Evolutionary conservation across 2,797 vertebrate genomes (phyloP).

Genomic region (Mareca penelope): DNA sequence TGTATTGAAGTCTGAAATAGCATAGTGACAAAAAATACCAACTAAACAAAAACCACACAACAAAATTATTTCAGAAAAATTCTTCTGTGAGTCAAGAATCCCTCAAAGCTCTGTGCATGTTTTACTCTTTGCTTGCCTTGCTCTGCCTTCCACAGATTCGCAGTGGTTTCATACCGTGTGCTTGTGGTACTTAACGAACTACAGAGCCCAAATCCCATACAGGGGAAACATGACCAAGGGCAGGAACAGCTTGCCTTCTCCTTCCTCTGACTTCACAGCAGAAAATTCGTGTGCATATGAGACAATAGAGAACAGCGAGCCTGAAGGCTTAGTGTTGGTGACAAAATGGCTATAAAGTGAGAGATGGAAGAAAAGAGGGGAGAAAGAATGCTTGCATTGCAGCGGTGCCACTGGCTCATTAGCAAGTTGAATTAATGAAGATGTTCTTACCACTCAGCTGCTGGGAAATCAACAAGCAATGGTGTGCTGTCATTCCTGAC

Average conservation of each 20-base stretch:
- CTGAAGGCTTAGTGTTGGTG: background rate
- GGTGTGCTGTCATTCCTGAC: background rate
- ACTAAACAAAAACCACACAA: background rate
- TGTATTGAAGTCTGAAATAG: conserved; percentile 57
- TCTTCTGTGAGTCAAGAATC: background rate
- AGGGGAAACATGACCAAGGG: rapidly evolving
- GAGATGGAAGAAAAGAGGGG: background rate
- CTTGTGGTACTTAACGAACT: background rate
- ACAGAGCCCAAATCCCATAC: background rate
- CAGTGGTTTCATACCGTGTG: background rate
- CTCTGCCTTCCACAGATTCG: background rate
- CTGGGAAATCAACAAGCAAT: background rate
- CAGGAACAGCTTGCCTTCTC: background rate
- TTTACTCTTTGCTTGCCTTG: conserved; percentile 18
- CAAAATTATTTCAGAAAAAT: background rate
- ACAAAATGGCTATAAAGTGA: background rate
- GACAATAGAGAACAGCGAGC: background rate
- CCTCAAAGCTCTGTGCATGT: background rate
- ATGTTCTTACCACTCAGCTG: background rate
- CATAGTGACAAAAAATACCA: background rate
- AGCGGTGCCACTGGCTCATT: conserved; percentile 7
- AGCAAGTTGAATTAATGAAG: conserved; percentile 23
- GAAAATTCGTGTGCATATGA: background rate
- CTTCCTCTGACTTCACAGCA: background rate
- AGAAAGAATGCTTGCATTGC: background rate